Base-by-base conservation (phyloP, 1,140 invertebrate genomes). In the Campoletis sonorensis region DNA sequence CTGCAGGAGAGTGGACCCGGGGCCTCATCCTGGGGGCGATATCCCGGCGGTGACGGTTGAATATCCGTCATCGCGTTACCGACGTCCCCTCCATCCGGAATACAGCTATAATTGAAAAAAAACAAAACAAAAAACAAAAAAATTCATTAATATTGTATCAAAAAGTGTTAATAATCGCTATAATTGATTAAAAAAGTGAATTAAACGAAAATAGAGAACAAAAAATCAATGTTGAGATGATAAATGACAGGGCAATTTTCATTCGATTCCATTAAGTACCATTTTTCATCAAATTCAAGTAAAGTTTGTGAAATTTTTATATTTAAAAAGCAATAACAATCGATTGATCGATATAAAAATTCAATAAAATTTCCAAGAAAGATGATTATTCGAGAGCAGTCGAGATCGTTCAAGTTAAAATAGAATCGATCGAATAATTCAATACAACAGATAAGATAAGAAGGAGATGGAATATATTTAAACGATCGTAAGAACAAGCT, bases 21-120 rank as follows among this genome's bases (percentile, higher is more conserved):
- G 87, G 92, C 89, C 84, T 90, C 91, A 89, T 91, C 90, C 88
- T 91, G 91, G 83, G 90, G 85, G 87, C 90, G 87, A 88, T 90
- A 90, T 87, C 91, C 90, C 83, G 90, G 85, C 84, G 90, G 88
- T 85, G 90, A 91, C 88, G 90, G 89, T 83, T 92, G 91, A 85
- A 93, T 87, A 90, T 93, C 93, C 85, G 93, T 93, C 88, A 93
- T 93, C 89, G 92, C 93, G 89, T 91, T 90, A 89, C 88, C 87
- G 79, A 91, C 86, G 87, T 88, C 89, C 90, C 90, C 91, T 89
- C 91, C 91, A 92, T 92, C 87, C 89, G 91, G 88, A 86, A 90
- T 89, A 88, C 90, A 90, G 90, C 91, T 92, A 85, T 45, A 64
- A 80, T 61, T 4, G 13, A 76, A 82, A 82, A 79, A 51, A 76